Base-by-base conservation (phyloP, 30 jellyfish, hydroid and myxozoan genomes). In the Aurelia coerulea region DNA sequence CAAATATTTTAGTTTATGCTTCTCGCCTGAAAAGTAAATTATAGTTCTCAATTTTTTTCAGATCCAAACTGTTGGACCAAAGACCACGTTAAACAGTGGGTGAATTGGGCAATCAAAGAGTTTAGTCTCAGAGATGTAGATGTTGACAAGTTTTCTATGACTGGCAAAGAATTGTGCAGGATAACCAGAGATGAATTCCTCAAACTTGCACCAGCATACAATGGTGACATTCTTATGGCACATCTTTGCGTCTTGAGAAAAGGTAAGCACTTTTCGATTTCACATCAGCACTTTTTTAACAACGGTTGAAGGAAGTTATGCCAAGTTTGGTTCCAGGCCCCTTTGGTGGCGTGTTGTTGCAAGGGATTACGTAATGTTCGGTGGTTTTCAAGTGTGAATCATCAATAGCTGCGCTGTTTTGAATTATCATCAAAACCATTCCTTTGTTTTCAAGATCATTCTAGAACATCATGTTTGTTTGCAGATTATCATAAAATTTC, bases 11-110 rank as follows among this genome's bases (percentile, higher is more conserved):
- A 5, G 14, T 46, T 46, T 9, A 46, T 46, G 16, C 0, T 46
- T 46, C 56, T 6, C 14, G 56, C 56, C 15, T 46, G 1, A 6
- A 37, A 9, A 46, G 56, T 46, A 46, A 46, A 4, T 46, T 46
- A 4, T 14, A 6, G 6, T 46, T 4, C 56, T 46, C 8, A 6
- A 0, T 9, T 3, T 65, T 32, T 46, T 66, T 5, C 68, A 95
- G 99, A 95, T 66, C 99, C 99, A 3, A 90, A 76, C 80, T 95
- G 99, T 72, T 95, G 99, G 99, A 90, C 97, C 0, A 95, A 90
- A 32, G 99, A 95, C 50, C 99, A 95, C 59, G 99, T 95, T 9
- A 76, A 96, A 63, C 99, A 95, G 74, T 95, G 99, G 99, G 98
- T 95, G 9, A 93, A 83, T 75, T 95, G 99, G 99, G 99, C 99